A percentile compares a stretch with the other conserved stretches of the same genome.
These are phyloP conservation scores for Odiellus spinosus DNA, from an alignment of 2,888 invertebrate genomes.

Conservation along the genomic window DNA sequence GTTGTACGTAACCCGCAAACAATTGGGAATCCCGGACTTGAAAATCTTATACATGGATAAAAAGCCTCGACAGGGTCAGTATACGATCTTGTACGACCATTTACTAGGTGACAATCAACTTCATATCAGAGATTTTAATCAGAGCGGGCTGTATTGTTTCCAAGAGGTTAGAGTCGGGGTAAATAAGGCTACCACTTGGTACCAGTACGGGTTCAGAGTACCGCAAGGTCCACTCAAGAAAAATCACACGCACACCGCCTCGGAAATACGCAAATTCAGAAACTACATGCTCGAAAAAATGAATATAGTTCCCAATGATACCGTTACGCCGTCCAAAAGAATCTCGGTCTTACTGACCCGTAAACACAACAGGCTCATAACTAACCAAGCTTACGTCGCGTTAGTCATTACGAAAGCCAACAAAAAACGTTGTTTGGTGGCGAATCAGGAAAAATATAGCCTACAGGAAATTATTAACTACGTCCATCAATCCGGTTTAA, in stretches of 20 bases:
- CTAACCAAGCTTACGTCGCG: constrained; percentile 33
- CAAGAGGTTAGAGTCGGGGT: constrained; percentile 29
- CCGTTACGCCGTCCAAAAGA: constrained; percentile 5
- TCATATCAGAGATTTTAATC: constrained; percentile 8
- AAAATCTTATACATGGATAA: constrained; percentile 27
- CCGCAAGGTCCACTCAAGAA: constrained; percentile 31
- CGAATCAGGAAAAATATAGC: constrained; percentile 15
- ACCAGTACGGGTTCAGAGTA: constrained; percentile 35
- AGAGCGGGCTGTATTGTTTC: constrained; percentile 28
- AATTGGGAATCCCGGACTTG: constrained; percentile 19
- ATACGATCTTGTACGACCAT: constrained; percentile 26
- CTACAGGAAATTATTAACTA: constrained; percentile 23
- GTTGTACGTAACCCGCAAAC: constrained; percentile 28
- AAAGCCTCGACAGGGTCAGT: constrained; percentile 23
- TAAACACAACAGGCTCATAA: constrained; percentile 30
- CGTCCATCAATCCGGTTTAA: constrained; percentile 20
- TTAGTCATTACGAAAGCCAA: constrained; percentile 22
- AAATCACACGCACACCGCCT: constrained; percentile 17
- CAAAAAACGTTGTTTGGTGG: constrained; percentile 16
- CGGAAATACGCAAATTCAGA: constrained; percentile 21
- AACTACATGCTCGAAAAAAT: constrained; percentile 22
- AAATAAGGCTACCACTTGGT: constrained; percentile 31
- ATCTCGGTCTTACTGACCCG: constrained; percentile 27
- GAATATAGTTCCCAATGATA: constrained; percentile 1
- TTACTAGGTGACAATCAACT: constrained; percentile 22